Evolutionary conservation across 2,797 vertebrate species (phyloP), one percentile per base, ranked within the genome.

Genomic region (Arnoldichthys spilopterus): DNA sequence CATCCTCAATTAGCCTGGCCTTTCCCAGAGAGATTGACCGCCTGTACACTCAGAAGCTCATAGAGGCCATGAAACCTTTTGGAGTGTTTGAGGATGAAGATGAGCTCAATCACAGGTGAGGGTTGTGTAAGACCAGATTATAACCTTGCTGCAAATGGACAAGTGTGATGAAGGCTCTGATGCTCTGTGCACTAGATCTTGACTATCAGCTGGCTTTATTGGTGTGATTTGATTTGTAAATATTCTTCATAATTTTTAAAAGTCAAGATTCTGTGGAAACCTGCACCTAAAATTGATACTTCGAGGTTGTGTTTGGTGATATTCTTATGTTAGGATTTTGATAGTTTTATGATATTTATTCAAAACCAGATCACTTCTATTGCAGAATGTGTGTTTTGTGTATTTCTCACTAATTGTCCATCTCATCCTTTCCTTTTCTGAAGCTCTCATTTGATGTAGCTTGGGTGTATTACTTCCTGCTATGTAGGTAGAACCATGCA

Each of bases 31-130:
- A 97, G 72, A 92, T 95, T 72, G 97, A 99, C 90, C 92, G 94
- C 82, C 87, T 96, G 86, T 95, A 96, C 82, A 97, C 97, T 51
- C 94, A 95, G 86, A 97, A 95, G 79, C 92, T 99, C 76, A 93
- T 95, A 54, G 97, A 98, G 85, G 94, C 96, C 16, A 96, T 99
- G 96, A 96, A 95, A 86, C 95, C 95, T 32, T 98, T 97, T 89
- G 97, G 96, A 32, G 96, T 98, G 34, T 99, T 98, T 93, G 97
- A 99, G 91, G 96, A 98, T 80, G 95, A 97, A 84, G 94, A 96
- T 81, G 96, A 98, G 83, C 85, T 97, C 67, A 96, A 96, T 88
- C 95, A 97, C 82, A 96, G 97, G 97, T 98, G 87, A 74, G 69
- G 16, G 18, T 11, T 72, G 20, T 76, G 20, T 34, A 13, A 13